Base-by-base conservation (phyloP, 2,888 invertebrate genomes). In the Dasypolia templi region DNA sequence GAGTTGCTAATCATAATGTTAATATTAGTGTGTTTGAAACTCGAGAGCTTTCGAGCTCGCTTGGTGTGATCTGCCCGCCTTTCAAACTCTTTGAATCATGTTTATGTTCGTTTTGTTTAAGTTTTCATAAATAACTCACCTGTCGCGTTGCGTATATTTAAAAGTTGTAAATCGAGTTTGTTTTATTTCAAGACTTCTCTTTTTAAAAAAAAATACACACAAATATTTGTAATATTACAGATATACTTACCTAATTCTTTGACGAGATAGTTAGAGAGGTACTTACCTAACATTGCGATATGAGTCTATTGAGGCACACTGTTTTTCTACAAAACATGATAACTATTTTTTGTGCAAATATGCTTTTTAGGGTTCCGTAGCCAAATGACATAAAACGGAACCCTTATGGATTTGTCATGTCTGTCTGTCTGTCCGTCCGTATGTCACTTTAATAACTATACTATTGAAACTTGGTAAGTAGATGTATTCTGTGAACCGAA, bases 121-220 rank as follows among this genome's bases (percentile, higher is more conserved):
- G 22, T 77, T 64, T 49, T 64, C 63, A 42, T 46, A 62, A 42
- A 75, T 56, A 29, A 49, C 35, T 82, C 64, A 68, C 59, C 53
- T 76, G 67, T 82, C 67, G 67, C 59, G 64, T 65, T 61, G 77
- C 77, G 77, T 77, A 65, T 59, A 44, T 77, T 77, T 79, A 77
- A 42, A 63, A 58, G 46, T 49, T 62, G 14, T 32, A 32, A 58
- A 39, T 53, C 35, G 53, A 29, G n/a, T 39, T 39, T 39, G 0
- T 19, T n/a, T 53, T 61, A 44, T 46, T 61, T 51, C 14, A 35
- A 39, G 6, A 77, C 29, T 39, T 39, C 9, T 39, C n/a, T 39
- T 39, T 35, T 0, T 35, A 39, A 9, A 39, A 39, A 39, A 5
- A 39, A 39, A 39, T 39, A 39, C 39, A 39, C n/a, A n/a, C n/a